These are phyloP conservation scores for Agrochola lychnidis DNA, from an alignment of 2,888 invertebrate genomes.

Conservation along the genomic window DNA sequence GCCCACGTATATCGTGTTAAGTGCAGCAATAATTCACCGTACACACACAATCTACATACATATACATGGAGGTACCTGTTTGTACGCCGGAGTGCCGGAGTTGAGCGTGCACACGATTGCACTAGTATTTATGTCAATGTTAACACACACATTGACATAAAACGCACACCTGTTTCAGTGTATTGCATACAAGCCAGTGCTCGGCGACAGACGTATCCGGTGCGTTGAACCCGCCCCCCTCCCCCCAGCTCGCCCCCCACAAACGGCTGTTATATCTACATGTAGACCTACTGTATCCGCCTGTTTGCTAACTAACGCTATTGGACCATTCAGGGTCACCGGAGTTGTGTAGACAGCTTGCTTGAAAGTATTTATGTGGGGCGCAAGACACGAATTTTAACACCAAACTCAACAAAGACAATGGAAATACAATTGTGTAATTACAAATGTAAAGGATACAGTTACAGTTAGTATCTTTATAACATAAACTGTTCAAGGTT, in stretches of 20 bases:
- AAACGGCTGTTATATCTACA: constrained; percentile 72
- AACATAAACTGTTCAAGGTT: constrained; percentile 56
- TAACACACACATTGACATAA: constrained; percentile 74
- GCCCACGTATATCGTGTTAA: constrained; percentile 78
- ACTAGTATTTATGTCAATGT: constrained; percentile 89
- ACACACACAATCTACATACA: constrained; percentile 69
- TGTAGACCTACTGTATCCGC: constrained; percentile 74
- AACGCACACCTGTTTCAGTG: constrained; percentile 83
- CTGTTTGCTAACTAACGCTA: constrained; percentile 76
- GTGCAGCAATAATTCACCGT: constrained; percentile 80
- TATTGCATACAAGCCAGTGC: constrained; percentile 78
- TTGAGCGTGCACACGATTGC: constrained; percentile 74
- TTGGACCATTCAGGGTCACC: constrained; percentile 78
- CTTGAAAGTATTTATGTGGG: constrained; percentile 65
- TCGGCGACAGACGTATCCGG: constrained; percentile 88
- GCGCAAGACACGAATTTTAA: constrained; percentile 62
- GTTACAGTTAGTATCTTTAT: constrained; percentile 40
- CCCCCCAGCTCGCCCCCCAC: constrained; percentile 70
- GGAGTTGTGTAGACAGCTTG: constrained; percentile 72
- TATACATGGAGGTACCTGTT: constrained; percentile 56
- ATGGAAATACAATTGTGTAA: constrained; percentile 63
- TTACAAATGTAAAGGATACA: constrained; percentile 56
- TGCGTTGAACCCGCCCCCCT: constrained; percentile 86
- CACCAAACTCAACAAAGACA: constrained; percentile 59
- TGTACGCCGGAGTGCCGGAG: constrained; percentile 63